Evolutionary conservation across 2,888 invertebrate genomes (phyloP), one percentile per base, ranked within the genome.

Genomic region (Andrena bicolor): DNA sequence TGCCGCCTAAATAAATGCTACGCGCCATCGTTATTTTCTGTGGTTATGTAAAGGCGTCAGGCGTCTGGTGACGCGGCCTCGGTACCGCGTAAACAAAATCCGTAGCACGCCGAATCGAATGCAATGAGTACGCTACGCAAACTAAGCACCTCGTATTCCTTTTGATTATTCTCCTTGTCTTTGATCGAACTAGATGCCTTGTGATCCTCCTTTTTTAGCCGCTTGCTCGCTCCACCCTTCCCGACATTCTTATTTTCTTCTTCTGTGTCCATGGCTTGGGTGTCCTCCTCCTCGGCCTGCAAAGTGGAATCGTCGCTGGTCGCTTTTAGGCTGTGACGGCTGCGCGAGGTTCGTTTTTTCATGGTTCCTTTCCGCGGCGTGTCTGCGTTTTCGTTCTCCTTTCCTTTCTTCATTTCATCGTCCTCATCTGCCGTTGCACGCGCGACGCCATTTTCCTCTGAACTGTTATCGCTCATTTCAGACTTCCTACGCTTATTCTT

Each of bases 141-240:
- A 20, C 2, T 10, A 16, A 28, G 8, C 85, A 95, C 96, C 95
- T 96, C 96, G 84, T 95, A 95, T 79, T 95, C 95, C 76, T 94
- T 94, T 82, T 94, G 94, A 10, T 94, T 94, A 2, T 89, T 85
- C 32, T 87, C 85, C 91, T 94, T 90, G 93, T 89, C 94, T 94
- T 83, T 87, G 83, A 63, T 95, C 79, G 88, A 91, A 16, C 86
- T 87, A 3, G 87, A 84, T 0, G 86, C 83, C 60, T 90, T 90
- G 10, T 80, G 85, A 49, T 92, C 90, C 4, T 90, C 92, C 74
- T 89, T 92, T 85, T 88, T 92, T 10, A 90, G 84, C 10, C 89
- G 90, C 65, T 91, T 92, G 8, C 86, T 84, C 64, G 77, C 84
- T 65, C 81, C 86, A 32, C 84, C 73, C 72, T 90, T 91, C 6